Base-by-base conservation (phyloP, 2,113 vertebrate species). In the Cynocephalus volans region DNA sequence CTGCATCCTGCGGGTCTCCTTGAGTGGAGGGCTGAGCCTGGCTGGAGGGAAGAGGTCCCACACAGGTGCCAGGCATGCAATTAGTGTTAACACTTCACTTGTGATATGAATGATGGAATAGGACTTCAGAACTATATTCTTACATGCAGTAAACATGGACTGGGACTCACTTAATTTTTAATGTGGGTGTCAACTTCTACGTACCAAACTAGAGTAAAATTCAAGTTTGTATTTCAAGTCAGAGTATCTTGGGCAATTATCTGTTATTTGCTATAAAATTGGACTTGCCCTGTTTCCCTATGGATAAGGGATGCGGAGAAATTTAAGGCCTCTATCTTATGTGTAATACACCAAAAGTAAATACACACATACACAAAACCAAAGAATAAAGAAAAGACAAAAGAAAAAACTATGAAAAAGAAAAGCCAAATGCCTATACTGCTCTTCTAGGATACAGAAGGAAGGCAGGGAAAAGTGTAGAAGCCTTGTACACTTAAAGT, bases 111-210 rank as follows among this genome's bases (percentile, higher is more conserved):
- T 3, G 48, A 48, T 50, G 26, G 77, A 86, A 77, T 56, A 19
- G 28, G 62, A 62, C 41, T 69, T 77, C 67, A 54, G 77, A 95
- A 89, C 19, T 73, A 2, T 56, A 56, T 3, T 70, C 91, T 84
- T 50, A 2, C 31, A 8, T 72, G n/a, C 45, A 79, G 70, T 45
- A 79, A 88, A 36, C n/a, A 67, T 13, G 36, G 52, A 56, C 31
- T 73, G 8, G 26, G 50, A 58, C 19, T 52, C 75, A 79, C 60
- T 96, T 91, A 69, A n/a, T 94, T 93, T 96, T 88, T 48, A 76
- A 84, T 26, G 33, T 92, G 48, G 15, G 12, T 84, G 36, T 54
- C 70, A 88, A 72, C 41, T 83, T 90, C 60, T 76, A 81, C 33
- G 62, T 77, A 82, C 75, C 58, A 87, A 93, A 94, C 4, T 65